Evolutionary conservation across 2,797 vertebrate species (phyloP).

Genomic region (Sylvilagus floridanus): DNA sequence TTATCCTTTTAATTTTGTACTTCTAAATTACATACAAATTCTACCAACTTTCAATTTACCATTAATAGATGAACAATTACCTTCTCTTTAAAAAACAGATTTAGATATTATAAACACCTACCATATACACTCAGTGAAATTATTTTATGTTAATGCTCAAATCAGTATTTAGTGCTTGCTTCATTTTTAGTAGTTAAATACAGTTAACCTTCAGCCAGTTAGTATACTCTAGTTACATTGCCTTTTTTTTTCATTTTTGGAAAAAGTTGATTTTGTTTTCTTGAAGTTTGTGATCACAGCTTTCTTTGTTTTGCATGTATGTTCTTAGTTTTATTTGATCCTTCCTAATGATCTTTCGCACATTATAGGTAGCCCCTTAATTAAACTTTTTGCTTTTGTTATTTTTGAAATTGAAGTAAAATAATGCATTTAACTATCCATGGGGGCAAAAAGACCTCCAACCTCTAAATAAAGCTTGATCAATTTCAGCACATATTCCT

Average conservation of each 20-base stretch:
- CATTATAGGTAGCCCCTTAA: background rate
- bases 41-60: background rate
- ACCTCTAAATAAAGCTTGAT: background rate
- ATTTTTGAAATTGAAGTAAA: conserved; percentile 18
- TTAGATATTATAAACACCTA: background rate
- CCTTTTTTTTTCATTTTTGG: background rate
- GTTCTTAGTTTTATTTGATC: background rate
- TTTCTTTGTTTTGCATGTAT: background rate
- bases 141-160: background rate
- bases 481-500: background rate
- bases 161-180: background rate
- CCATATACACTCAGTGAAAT: background rate
- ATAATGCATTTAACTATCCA: background rate
- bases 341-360: background rate
- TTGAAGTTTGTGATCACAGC: background rate
- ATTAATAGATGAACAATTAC: background rate
- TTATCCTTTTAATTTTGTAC: conserved; percentile 22
- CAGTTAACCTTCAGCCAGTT: background rate
- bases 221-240: background rate
- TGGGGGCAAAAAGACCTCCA: background rate
- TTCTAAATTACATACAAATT: conserved; percentile 39
- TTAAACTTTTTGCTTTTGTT: background rate
- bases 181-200: background rate
- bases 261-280: background rate
- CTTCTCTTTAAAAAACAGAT: background rate